Evolutionary conservation across 2,888 invertebrate genomes (phyloP), one percentile per base, ranked within the genome.

Genomic region (Nineta flava): DNA sequence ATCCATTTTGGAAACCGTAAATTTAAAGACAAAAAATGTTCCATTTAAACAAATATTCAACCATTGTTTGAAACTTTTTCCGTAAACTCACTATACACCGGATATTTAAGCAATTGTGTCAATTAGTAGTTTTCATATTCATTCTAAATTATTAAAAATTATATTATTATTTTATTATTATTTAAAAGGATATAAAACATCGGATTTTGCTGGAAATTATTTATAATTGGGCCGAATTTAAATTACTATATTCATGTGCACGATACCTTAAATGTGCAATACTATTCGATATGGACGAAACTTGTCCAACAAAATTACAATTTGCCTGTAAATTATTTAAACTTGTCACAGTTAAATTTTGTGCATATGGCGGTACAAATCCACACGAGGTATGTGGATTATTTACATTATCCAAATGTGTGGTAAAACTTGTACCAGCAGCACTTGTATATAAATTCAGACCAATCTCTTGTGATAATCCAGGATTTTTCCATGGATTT

Each of bases 231-330:
- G 17, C 15, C 3, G 19, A 35, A 48, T 48, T 48, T 26, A 41
- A 41, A 38, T 38, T 38, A 26, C 40, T 49, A 21, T 49, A 49
- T 35, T 49, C 49, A 38, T 49, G 49, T 9, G 49, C 49, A 21
- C 49, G 42, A 26, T 49, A 49, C 16, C 49, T 12, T 26, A 49
- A 45, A 45, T 32, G 42, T 12, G 49, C 49, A 35, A 49, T 49
- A 35, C 49, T 49, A 38, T 49, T 49, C 16, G 49, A 40, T 21
- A 49, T 42, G 6, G 49, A 35, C 13, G 12, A 31, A 9, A 47
- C 26, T 13, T 47, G 17, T 17, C 49, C 45, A 21, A 49, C 41
- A 44, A 44, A 49, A 49, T 26, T 42, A 42, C 42, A 48, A 46
- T 34, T 35, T n/a, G 16, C 32, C 15, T 15, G 19, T 35, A 46